Conservation (phyloP, 2,888 invertebrate species). For the Thymelicus lineola region DNA sequence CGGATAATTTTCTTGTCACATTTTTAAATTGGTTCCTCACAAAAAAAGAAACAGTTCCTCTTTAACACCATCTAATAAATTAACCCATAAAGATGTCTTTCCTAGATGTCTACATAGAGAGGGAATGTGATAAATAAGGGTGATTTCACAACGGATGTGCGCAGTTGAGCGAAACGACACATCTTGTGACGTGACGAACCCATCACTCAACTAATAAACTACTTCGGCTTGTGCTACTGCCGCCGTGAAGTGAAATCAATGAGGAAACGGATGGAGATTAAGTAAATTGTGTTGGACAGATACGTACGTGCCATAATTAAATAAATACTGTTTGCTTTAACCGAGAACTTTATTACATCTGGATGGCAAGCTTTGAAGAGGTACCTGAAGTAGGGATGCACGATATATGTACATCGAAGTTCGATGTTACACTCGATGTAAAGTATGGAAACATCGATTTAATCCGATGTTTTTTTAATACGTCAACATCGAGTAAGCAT, state of each 20-base stretch:
- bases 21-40: background rate
- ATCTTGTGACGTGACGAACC: slow-evolving; percentile 45
- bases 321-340: too few species aligned
- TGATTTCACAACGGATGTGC: slow-evolving; percentile 58
- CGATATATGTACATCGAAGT: too few species aligned
- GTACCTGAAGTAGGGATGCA: too few species aligned
- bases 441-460: too few species aligned
- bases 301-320: background rate
- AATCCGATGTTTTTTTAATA: too few species aligned
- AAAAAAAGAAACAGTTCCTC: too few species aligned
- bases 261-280: slow-evolving; percentile 3
- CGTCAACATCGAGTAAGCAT: too few species aligned
- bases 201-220: slow-evolving; percentile 45
- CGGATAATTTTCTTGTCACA: too few species aligned
- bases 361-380: too few species aligned
- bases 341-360: too few species aligned
- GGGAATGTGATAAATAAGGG: slow-evolving; percentile 62
- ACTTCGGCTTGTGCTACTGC: slow-evolving; percentile 4
- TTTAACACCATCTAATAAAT: slow-evolving; percentile 6
- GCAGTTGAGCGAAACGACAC: slow-evolving; percentile 59
- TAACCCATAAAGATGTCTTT: background rate
- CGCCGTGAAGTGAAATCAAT: background rate
- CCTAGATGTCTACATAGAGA: slow-evolving; percentile 2
- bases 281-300: slow-evolving; percentile 15
- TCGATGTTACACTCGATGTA: too few species aligned